These are phyloP conservation scores for Gymnothorax reevesii DNA, from an alignment of 2,797 vertebrate species.

Conservation along the genomic window DNA sequence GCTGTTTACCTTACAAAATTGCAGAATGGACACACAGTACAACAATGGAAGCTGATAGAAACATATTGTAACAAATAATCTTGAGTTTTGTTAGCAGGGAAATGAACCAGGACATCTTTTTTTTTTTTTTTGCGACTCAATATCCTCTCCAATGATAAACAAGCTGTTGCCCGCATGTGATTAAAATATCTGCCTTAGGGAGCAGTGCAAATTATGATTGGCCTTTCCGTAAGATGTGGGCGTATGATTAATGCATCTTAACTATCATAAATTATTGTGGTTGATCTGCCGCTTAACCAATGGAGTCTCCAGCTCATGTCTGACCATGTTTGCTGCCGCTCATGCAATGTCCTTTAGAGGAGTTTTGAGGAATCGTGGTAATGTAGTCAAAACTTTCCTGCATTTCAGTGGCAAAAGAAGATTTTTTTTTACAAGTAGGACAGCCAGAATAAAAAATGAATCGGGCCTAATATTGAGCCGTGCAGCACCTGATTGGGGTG, in stretches of 20 bases:
- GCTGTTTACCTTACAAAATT: neutral
- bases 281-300: conserved; percentile 2
- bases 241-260: neutral
- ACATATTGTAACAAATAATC: neutral
- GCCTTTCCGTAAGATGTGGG: neutral
- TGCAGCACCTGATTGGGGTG: neutral
- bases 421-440: neutral
- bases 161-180: neutral
- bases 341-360: neutral
- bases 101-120: neutral
- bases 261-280: neutral
- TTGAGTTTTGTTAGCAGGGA: neutral
- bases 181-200: neutral
- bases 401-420: neutral
- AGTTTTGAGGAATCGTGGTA: neutral
- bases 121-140: neutral
- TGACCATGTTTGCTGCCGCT: neutral
- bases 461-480: too few relatives aligned
- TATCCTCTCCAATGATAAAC: neutral
- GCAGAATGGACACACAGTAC: neutral
- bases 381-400: neutral
- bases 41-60: neutral
- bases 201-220: neutral
- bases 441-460: neutral
- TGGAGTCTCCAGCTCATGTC: neutral